Evolutionary conservation across 1,140 invertebrate species (phyloP), one percentile per base, ranked within the genome.

Genomic region (Calliopsis andreniformis): DNA sequence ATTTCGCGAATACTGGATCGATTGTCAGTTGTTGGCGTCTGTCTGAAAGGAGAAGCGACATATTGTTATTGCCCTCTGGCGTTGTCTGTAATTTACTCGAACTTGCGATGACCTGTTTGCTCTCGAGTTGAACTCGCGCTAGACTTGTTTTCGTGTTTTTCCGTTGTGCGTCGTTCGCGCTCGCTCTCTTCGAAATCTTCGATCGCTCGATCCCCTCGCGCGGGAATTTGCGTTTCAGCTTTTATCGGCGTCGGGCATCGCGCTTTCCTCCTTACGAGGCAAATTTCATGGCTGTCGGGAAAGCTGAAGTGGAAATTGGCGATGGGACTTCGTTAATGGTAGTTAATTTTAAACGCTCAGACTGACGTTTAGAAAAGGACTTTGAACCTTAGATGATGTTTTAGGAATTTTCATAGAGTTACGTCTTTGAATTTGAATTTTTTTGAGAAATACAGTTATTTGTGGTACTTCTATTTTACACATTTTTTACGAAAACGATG

Each of bases 131-230:
- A 47, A 23, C 30, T 61, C 56, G 59, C 10, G 3, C n/a, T 16
- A 10, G 30, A 39, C 45, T n/a, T 62, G 18, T 63, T 72, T 55
- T 68, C 16, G 51, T 55, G 35, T 55, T 55, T 68, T 55, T 64
- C 47, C 59, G 14, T 53, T 2, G 18, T 28, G 43, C 23, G 23
- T 49, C 30, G 18, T 62, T 70, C 42, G 39, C 53, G 1, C 3
- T 8, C 6, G 2, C 20, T 32, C 10, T n/a, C n/a, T 32, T 20
- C 8, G 7, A 49, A 70, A 70, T 63, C 20, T 25, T 23, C 55
- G 28, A 25, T 58, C 14, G 8, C 7, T n/a, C n/a, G n/a, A 18
- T 47, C 14, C 25, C 1, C n/a, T 2, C n/a, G 35, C 2, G 3
- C 16, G 14, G 18, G 0, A 42, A 62, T 51, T 35, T 51, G 3